These are phyloP conservation scores for Bursaphelenchus okinawaensis DNA, from an alignment of 2,888 invertebrate genomes.

Conservation along the genomic window DNA sequence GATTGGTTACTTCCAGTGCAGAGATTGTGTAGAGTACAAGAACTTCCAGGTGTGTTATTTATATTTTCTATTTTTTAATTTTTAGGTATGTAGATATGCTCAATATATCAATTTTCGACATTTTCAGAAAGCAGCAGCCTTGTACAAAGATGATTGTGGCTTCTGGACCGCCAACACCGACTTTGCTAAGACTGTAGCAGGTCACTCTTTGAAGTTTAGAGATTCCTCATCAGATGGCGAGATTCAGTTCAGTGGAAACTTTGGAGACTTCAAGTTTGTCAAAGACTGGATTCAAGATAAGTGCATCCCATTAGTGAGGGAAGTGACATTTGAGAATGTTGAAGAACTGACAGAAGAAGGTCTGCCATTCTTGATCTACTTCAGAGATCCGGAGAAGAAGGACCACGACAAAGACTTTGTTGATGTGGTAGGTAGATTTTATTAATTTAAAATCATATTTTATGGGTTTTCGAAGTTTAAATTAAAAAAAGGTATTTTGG, in stretches of 20 bases:
- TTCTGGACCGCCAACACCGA: slow-evolving; percentile 76
- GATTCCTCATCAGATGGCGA: slow-evolving; percentile 51
- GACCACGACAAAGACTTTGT: slow-evolving; percentile 80
- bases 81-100: too few relatives aligned
- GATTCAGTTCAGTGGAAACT: slow-evolving; percentile 47
- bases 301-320: slow-evolving; percentile 93
- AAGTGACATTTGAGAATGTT: slow-evolving; percentile 99
- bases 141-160: slow-evolving; percentile 87
- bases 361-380: slow-evolving; percentile 90
- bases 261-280: slow-evolving; percentile 69
- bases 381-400: slow-evolving; percentile 78
- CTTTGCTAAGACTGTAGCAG: slow-evolving; percentile 28
- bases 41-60: slow-evolving; percentile 34
- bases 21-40: slow-evolving; percentile 39
- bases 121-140: slow-evolving; percentile 64
- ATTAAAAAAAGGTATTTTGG: neutral
- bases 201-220: slow-evolving; percentile 39
- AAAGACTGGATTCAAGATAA: slow-evolving; percentile 80
- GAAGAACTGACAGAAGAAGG: slow-evolving; percentile 68
- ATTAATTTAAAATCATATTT: slow-evolving; percentile 5
- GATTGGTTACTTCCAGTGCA: slow-evolving; percentile 38
- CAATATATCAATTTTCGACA: too few relatives aligned
- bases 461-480: slow-evolving; percentile 4
- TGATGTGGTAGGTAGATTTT: slow-evolving; percentile 60
- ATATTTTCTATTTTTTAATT: neutral